These are phyloP conservation scores for Maconellicoccus hirsutus DNA, from an alignment of 1,140 invertebrate species.

Conservation along the genomic window DNA sequence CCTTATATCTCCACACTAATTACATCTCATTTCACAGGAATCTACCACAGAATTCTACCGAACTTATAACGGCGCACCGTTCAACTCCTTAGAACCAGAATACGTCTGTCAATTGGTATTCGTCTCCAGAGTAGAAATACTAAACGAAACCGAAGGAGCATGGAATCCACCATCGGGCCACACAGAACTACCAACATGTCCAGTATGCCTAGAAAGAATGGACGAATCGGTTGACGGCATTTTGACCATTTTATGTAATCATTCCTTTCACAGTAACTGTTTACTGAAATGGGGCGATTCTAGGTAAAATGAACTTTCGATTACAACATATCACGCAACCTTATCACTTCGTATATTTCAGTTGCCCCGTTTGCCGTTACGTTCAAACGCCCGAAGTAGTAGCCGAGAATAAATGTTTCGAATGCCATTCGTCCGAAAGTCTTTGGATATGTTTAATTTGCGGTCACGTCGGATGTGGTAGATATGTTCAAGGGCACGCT, in stretches of 20 bases:
- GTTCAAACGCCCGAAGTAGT: conserved; percentile 86
- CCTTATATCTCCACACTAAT: conserved; percentile 36
- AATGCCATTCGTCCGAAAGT: conserved; percentile 66
- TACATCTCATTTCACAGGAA: conserved; percentile 47
- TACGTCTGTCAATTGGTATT: conserved; percentile 85
- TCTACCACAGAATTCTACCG: conserved; percentile 84
- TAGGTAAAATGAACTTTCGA: conserved; percentile 41
- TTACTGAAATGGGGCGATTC: conserved; percentile 93
- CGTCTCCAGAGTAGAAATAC: conserved; percentile 81
- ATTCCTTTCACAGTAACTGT: conserved; percentile 92
- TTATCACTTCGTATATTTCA: no score
- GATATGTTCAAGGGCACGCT: conserved; percentile 61
- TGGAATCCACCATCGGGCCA: conserved; percentile 54
- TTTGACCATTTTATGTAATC: conserved; percentile 95
- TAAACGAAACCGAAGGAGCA: conserved; percentile 51
- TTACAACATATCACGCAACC: conserved; percentile 26
- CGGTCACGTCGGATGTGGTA: conserved; percentile 93
- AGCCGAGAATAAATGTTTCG: conserved; percentile 69
- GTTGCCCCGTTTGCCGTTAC: conserved; percentile 59
- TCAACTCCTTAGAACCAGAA: conserved; percentile 85
- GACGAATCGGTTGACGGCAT: conserved; percentile 96
- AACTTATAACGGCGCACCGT: conserved; percentile 81
- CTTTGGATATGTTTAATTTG: conserved; percentile 99
- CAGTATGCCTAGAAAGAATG: conserved; percentile 93
- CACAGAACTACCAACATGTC: conserved; percentile 94